These are phyloP conservation scores for Suncus etruscus DNA, from an alignment of 2,113 vertebrate genomes.

Conservation along the genomic window DNA sequence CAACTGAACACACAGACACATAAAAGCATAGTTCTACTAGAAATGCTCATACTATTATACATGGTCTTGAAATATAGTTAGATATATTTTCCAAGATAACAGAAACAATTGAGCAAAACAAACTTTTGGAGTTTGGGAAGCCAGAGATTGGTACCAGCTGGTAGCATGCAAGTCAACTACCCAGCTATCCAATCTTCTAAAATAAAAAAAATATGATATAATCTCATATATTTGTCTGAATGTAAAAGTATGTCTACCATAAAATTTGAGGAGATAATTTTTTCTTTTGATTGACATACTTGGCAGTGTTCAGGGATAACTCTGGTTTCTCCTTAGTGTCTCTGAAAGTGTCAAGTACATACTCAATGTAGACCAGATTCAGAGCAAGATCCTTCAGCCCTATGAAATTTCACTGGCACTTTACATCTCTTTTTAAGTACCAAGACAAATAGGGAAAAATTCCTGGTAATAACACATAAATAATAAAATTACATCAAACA, in stretches of 20 bases:
- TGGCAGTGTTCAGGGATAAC: too few relatives aligned
- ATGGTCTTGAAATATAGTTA: not conserved
- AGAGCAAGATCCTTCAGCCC: too few relatives aligned
- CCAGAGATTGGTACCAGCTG: too few relatives aligned
- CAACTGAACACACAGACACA: conserved; percentile 1
- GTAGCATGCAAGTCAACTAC: too few relatives aligned
- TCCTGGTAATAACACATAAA: not conserved
- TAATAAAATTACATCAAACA: not conserved
- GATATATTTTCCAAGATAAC: conserved; percentile 8
- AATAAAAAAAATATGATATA: conserved; percentile 44
- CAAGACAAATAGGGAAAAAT: not conserved
- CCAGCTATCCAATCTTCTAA: not conserved
- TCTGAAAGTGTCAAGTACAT: too few relatives aligned
- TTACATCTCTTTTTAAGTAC: not conserved
- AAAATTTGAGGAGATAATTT: not conserved
- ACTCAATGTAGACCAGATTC: too few relatives aligned
- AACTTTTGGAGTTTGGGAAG: too few relatives aligned
- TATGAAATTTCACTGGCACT: too few relatives aligned
- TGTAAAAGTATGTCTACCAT: not conserved
- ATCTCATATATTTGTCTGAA: not conserved
- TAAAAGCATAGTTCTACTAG: not conserved
- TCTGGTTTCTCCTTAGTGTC: too few relatives aligned
- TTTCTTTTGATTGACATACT: not conserved
- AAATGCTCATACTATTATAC: not conserved
- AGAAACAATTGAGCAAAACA: not conserved